Conservation (phyloP, 2,888 invertebrate species). For the Drosophila neotestacea region DNA sequence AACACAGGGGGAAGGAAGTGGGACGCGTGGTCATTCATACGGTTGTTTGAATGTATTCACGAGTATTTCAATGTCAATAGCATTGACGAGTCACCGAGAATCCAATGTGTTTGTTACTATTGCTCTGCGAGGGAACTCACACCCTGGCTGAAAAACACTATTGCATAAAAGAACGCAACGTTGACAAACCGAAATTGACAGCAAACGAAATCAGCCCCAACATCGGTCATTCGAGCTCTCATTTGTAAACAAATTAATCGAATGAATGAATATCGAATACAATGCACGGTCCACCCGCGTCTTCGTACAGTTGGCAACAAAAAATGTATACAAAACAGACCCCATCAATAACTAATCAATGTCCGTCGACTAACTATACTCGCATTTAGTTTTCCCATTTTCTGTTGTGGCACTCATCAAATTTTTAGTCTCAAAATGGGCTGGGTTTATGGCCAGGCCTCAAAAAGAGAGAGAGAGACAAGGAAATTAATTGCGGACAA, state of each 20-base stretch:
- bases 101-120: slow-evolving; percentile 43
- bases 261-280: slow-evolving; percentile 67
- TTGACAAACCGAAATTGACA: slow-evolving; percentile 60
- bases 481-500: slow-evolving; percentile 59
- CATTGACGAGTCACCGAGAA: slow-evolving; percentile 71
- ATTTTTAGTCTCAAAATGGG: slow-evolving; percentile 40
- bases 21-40: slow-evolving; percentile 20
- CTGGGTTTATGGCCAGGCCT: slow-evolving; percentile 28
- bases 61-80: slow-evolving; percentile 70
- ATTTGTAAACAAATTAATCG: slow-evolving; percentile 68
- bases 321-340: slow-evolving; percentile 25
- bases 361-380: slow-evolving; percentile 33
- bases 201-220: slow-evolving; percentile 6
- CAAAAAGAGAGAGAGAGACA: slow-evolving; percentile 5
- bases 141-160: slow-evolving; percentile 9
- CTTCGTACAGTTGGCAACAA: slow-evolving; percentile 56
- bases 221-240: slow-evolving; percentile 29
- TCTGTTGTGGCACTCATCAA: slow-evolving; percentile 47
- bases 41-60: slow-evolving; percentile 32
- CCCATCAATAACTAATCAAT: slow-evolving; percentile 64
- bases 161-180: slow-evolving; percentile 61
- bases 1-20: not conserved
- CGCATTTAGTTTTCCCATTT: slow-evolving; percentile 2
- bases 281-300: slow-evolving; percentile 26
- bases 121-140: slow-evolving; percentile 5